Evolutionary conservation across 1,140 invertebrate species (phyloP), one percentile per base, ranked within the genome.

Genomic region (Drosophila pruinosa): DNA sequence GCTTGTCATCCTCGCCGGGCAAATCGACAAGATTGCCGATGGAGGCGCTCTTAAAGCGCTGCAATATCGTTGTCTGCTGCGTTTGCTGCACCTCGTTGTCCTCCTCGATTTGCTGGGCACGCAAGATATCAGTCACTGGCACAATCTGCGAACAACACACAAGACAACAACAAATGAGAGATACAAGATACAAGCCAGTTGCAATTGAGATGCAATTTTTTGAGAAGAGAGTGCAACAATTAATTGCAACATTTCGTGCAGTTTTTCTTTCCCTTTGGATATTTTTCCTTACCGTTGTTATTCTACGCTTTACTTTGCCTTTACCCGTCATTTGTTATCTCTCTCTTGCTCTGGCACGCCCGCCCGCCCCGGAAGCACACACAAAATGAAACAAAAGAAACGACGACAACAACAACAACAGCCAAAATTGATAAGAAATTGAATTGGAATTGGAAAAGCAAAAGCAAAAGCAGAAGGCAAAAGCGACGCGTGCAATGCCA

Each of bases 1-100:
- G 90, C 67, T 91, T 91, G 52, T 91, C 90, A 48, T 91, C 85
- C 47, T 89, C 86, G 14, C 56, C 73, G 17, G 89, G 89, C 34
- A 91, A 38, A n/a, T 91, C 88, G 17, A 75, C 38, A 24, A 91
- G 59, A 50, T 91, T 90, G 10, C 76, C 90, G 28, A 75, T 85
- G 43, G 90, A 91, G 45, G 72, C 78, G 72, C 90, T 91, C 56
- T 91, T 91, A 59, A 68, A 88, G 50, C 74, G 73, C 41, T 88
- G 80, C 22, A 89, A 52, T 45, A 69, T 78, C 56, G 69, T 72
- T 6, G 69, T 53, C 72, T 78, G 83, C 34, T 82, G 85, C 14
- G 65, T 58, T 57, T 79, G 81, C 38, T 72, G 85, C 38, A 68
- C 64, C 45, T 90, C 85, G 36, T 63, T 69, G 54, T 89, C 86